Evolutionary conservation across 2,113 vertebrate genomes (phyloP).

Genomic region (Caranx ignobilis): DNA sequence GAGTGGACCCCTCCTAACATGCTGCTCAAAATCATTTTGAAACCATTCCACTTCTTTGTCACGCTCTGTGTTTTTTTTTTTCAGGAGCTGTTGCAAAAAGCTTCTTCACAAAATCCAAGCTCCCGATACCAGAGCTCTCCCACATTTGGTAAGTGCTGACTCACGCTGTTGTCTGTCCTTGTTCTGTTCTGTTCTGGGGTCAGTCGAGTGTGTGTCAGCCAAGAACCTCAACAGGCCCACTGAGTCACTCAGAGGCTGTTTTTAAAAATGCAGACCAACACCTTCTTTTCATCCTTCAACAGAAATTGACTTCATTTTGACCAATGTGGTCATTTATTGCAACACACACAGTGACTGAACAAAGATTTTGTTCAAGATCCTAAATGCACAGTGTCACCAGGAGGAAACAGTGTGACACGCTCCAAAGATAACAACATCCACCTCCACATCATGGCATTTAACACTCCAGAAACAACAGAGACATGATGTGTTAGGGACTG

Average conservation of each 20-base stretch:
- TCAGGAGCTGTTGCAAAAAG: conserved; percentile 94
- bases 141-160: conserved; percentile 92
- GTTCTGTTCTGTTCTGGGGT: conserved; percentile 33
- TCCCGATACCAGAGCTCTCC: conserved; percentile 95
- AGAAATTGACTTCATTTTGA: neutral
- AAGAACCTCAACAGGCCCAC: conserved; percentile 11
- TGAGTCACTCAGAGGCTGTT: conserved; percentile 22
- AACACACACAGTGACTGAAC: neutral
- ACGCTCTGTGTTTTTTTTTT: conserved; percentile 59
- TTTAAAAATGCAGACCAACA: conserved; percentile 18
- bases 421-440: neutral
- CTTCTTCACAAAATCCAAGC: conserved; percentile 98
- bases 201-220: conserved; percentile 15
- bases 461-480: neutral
- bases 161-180: conserved; percentile 34
- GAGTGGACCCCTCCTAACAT: neutral
- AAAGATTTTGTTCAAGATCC: neutral
- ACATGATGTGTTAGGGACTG: neutral
- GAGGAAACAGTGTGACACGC: too few relatives aligned
- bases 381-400: too few relatives aligned
- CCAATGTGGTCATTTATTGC: neutral
- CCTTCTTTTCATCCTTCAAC: neutral
- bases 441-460: neutral
- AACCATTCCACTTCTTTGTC: neutral
- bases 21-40: neutral